Conservation (phyloP, 1,140 invertebrate species). For the Latrodectus geometricus region DNA sequence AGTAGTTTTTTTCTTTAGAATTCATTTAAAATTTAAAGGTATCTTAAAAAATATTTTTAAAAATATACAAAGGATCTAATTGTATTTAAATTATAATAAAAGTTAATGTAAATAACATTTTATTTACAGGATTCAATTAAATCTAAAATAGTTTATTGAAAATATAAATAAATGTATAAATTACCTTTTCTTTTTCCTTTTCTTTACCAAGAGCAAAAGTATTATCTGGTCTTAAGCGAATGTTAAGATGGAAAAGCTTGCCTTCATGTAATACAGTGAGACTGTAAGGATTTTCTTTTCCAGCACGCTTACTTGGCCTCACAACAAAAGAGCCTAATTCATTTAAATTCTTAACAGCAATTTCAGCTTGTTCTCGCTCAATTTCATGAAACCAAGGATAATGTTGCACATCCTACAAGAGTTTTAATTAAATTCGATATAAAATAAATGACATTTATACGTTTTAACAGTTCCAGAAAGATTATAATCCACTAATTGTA, state of each 20-base stretch:
- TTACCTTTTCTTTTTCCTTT: constrained; percentile 66
- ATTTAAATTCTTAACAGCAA: constrained; percentile 49
- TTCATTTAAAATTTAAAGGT: no score
- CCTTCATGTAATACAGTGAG: constrained; percentile 64
- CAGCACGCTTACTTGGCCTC: constrained; percentile 64
- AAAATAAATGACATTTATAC: neutral
- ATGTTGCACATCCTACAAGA: constrained; percentile 21
- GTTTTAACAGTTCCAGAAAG: no score
- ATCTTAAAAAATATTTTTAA: no score
- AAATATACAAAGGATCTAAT: no score
- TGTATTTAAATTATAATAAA: no score
- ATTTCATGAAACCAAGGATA: constrained; percentile 65
- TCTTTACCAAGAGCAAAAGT: constrained; percentile 66
- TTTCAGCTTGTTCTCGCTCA: constrained; percentile 65
- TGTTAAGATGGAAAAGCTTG: constrained; percentile 65
- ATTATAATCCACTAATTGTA: neutral
- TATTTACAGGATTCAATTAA: no score
- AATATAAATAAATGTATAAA: no score
- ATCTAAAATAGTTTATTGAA: no score
- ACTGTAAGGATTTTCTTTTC: constrained; percentile 65
- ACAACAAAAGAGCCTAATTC: constrained; percentile 65
- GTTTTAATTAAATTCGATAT: neutral
- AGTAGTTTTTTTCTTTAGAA: no score
- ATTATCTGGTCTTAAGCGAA: constrained; percentile 63
- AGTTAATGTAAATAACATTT: no score